Evolutionary conservation across 2,888 invertebrate species (phyloP).

Genomic region (Ochlodes sylvanus): DNA sequence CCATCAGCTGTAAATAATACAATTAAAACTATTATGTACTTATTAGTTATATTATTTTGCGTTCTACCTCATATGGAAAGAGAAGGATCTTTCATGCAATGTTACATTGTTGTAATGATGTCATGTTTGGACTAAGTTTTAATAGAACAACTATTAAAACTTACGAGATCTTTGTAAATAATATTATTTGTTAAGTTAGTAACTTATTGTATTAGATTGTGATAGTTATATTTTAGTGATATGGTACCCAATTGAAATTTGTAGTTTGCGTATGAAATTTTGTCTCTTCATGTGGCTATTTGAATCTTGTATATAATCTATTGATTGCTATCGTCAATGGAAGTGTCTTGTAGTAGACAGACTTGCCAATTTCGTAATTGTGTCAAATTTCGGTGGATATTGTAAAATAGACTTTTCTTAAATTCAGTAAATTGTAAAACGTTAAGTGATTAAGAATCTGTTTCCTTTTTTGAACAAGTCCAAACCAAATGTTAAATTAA

Average conservation of each 20-base stretch:
- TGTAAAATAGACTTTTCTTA: conserved; percentile 40
- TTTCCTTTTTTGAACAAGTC: conserved; percentile 40
- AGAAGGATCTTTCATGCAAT: conserved; percentile 45
- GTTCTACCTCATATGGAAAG: conserved; percentile 78
- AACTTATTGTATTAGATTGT: conserved; percentile 80
- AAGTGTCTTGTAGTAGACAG: conserved; percentile 37
- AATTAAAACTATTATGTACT: conserved; percentile 49
- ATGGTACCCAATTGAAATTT: conserved; percentile 47
- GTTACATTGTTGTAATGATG: conserved; percentile 41
- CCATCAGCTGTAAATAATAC: conserved; percentile 53
- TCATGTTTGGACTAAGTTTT: conserved; percentile 26
- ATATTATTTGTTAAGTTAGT: conserved; percentile 52
- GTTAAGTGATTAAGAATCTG: conserved; percentile 40
- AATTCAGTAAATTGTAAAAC: conserved; percentile 43
- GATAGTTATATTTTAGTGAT: conserved; percentile 66
- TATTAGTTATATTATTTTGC: conserved; percentile 63
- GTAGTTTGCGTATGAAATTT: conserved; percentile 43
- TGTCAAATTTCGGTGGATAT: conserved; percentile 39
- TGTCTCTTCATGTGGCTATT: conserved; percentile 41
- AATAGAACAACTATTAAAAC: conserved; percentile 34
- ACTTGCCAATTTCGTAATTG: conserved; percentile 50
- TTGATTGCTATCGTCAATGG: conserved; percentile 44
- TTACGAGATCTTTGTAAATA: conserved; percentile 47
- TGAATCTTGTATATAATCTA: conserved; percentile 57
- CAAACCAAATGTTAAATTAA: conserved; percentile 48